Evolutionary conservation across 2,797 vertebrate genomes (phyloP).

Genomic region (Tinamus major): DNA sequence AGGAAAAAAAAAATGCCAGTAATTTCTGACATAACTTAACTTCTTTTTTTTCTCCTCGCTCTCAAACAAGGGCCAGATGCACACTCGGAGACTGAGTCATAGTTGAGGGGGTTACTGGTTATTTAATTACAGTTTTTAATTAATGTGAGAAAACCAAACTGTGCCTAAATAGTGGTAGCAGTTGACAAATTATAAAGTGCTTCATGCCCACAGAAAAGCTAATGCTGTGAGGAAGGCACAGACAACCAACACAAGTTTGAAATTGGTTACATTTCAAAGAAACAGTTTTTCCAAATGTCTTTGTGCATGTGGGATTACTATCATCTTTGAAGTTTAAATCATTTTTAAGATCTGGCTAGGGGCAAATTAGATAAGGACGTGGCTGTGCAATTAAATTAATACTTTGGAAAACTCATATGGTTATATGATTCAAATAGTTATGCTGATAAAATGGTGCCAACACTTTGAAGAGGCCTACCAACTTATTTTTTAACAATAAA

Average conservation of each 20-base stretch:
- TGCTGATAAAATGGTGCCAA: constrained; percentile 21
- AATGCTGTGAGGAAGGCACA: constrained; percentile 9
- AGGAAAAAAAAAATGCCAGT: constrained; percentile 42
- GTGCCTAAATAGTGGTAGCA: neutral
- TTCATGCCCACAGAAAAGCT: constrained; percentile 16
- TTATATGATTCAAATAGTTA: constrained; percentile 10
- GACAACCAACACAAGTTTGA: neutral
- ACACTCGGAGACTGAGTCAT: neutral
- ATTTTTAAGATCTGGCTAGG: constrained; percentile 42
- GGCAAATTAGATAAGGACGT: constrained; percentile 57
- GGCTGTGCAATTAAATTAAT: constrained; percentile 45
- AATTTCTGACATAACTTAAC: constrained; percentile 53
- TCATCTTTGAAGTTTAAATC: constrained; percentile 39
- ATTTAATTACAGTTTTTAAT: constrained; percentile 46
- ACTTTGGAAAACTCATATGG: constrained; percentile 14
- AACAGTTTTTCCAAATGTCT: constrained; percentile 29
- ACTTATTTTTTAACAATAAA: constrained; percentile 20
- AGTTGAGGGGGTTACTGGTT: neutral
- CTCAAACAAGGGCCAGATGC: constrained; percentile 43
- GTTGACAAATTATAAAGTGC: constrained; percentile 14
- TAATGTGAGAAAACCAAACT: constrained; percentile 47
- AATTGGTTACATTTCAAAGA: constrained; percentile 45
- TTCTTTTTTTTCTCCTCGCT: neutral
- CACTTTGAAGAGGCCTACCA: neutral
- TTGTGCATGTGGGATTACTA: constrained; percentile 9